Percentiles rank a stretch among this genome's conserved stretches.
Evolutionary conservation across 2,113 vertebrate genomes (phyloP).

Genomic region (Artemisiospiza belli): DNA sequence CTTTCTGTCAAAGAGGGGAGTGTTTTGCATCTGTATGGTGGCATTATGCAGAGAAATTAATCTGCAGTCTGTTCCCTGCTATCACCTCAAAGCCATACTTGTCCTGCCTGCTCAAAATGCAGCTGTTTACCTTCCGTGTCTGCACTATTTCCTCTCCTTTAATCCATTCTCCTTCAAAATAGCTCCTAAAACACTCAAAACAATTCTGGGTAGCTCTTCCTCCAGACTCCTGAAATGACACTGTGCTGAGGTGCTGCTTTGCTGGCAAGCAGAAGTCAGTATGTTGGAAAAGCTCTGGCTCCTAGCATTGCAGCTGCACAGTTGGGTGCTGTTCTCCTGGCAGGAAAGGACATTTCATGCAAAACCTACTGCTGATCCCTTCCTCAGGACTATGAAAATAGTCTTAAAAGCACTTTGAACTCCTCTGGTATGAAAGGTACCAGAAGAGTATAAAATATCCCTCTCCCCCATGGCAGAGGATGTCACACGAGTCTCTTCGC

Average conservation of each 20-base stretch:
- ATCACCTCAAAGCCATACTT: neutral
- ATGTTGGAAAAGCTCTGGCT: neutral
- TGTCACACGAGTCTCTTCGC: fast-evolving
- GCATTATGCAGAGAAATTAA: neutral
- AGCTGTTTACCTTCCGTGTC: neutral
- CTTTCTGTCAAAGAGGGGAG: neutral
- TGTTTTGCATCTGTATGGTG: neutral
- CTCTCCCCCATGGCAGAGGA: neutral
- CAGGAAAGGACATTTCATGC: neutral
- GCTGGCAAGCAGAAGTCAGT: neutral
- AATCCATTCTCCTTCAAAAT: neutral
- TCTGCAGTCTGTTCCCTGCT: neutral
- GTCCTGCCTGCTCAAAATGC: neutral
- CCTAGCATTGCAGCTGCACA: fast-evolving
- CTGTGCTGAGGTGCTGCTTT: neutral
- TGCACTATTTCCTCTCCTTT: neutral
- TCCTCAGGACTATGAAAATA: neutral
- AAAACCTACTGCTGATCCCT: neutral
- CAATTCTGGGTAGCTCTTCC: neutral
- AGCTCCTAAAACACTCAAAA: neutral
- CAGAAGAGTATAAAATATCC: neutral
- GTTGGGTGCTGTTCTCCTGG: neutral
- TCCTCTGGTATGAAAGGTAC: neutral
- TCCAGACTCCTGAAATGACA: neutral
- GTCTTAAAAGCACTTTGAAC: neutral